phyloP scores from a whole-genome alignment of 2,888 invertebrate genomes.

The Melinopterus prodromus region DNA sequence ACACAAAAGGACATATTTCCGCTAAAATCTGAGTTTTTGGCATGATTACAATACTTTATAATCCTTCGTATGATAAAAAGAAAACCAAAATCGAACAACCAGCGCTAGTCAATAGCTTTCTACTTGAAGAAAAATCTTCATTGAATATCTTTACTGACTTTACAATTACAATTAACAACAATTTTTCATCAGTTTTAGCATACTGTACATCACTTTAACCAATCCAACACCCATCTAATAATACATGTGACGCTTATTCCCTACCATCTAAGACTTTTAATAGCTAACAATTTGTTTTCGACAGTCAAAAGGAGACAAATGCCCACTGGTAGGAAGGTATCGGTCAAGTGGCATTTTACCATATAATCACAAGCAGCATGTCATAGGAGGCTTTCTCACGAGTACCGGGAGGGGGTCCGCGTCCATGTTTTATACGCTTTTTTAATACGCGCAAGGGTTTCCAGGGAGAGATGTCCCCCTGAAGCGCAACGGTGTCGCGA shows the following conservation, averaged over 20 bases:
- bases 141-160: too few species aligned
- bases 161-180: too few species aligned
- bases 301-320: neutral
- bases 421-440: neutral
- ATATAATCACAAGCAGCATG: conserved; percentile 36
- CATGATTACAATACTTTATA: too few species aligned
- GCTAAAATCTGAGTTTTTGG: too few species aligned
- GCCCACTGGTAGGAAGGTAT: neutral
- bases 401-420: neutral
- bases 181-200: too few species aligned
- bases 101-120: too few species aligned
- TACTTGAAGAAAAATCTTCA: too few species aligned
- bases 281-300: neutral
- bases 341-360: conserved; percentile 7
- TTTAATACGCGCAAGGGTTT: neutral
- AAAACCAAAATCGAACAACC: too few species aligned
- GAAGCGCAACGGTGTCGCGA: conserved; percentile 40
- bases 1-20: too few species aligned
- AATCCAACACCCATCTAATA: neutral
- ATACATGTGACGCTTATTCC: neutral
- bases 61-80: too few species aligned
- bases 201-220: too few species aligned
- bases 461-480: conserved; percentile 26
- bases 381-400: conserved; percentile 29
- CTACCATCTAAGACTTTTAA: neutral